Conservation (phyloP, 2,113 vertebrate genomes). For the Aplodontia rufa region DNA sequence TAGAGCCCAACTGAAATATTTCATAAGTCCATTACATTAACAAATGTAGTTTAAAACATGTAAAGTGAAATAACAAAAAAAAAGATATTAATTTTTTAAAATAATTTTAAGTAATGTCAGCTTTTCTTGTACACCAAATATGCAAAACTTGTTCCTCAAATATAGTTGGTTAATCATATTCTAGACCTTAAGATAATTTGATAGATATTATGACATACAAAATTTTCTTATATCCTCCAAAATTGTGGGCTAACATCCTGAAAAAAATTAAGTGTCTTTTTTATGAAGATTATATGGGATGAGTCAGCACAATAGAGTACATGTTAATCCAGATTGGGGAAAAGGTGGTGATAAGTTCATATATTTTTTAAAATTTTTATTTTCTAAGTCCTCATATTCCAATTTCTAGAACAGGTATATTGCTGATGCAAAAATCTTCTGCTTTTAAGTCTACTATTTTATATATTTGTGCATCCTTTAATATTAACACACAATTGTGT, state of each 20-base stretch:
- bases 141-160: not conserved
- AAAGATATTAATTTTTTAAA: not conserved
- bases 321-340: not conserved
- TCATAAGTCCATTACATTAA: not conserved
- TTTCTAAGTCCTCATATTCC: not conserved
- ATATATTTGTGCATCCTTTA: not conserved
- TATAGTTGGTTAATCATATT: not conserved
- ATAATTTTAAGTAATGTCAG: not conserved
- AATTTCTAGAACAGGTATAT: not conserved
- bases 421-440: not conserved
- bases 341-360: not conserved
- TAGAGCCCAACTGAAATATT: not conserved
- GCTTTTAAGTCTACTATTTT: not conserved
- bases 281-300: not conserved
- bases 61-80: not conserved
- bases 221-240: not conserved
- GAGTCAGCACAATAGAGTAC: not conserved
- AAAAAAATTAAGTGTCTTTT: not conserved
- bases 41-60: not conserved
- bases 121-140: not conserved
- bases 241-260: not conserved
- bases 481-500: not conserved
- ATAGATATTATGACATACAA: not conserved
- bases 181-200: not conserved
- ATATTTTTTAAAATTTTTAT: not conserved